Base-by-base conservation (phyloP, 2,113 vertebrate genomes). In the Pelodiscus sinensis region DNA sequence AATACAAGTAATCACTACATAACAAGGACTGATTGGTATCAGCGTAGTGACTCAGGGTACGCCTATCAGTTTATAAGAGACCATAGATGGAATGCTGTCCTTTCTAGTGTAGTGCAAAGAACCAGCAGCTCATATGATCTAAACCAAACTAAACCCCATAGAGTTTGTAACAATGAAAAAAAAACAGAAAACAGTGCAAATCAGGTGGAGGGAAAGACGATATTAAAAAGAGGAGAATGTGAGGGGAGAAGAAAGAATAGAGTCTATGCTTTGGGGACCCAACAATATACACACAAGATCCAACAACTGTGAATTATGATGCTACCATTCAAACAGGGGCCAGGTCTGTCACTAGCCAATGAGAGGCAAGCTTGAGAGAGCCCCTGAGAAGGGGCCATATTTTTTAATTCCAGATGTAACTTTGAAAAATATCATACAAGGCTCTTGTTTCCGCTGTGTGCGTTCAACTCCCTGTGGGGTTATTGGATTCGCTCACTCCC, bases 201-300 rank as follows among this genome's bases (percentile, higher is more conserved):
- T 54, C 19, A 81, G 13, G 54, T 71, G 35, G 54, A 14, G 35
- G 65, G 85, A 88, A 51, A 79, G 15, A 81, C 24, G 3, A 56
- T 82, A 83, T 68, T 7, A 79, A 18, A 25, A 82, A 21, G 82
- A 38, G 44, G 65, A 1, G 22, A 27, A 7, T 7, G 5, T 2
- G 2, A 38, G 55, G 87, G 56, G 11, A 1, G 12, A 73, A 62
- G 52, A 14, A 27, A 71, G 21, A 9, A 22, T 3, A 14, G 3
- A 15, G 0, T 13, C 3, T 8, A 0, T 16, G 9, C 79, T 29
- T 16, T 0, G 0, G 75, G 52, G 29, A 50, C 35, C 77, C 8
- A 24, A 1, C 0, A 0, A 15, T 51, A 24, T 1, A 3, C 1
- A 6, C 50, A 38, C 18, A 52, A 27, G n/a, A 35, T 35, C 9